These are phyloP conservation scores for Sparus aurata DNA, from an alignment of 2,797 vertebrate genomes.

Conservation along the genomic window DNA sequence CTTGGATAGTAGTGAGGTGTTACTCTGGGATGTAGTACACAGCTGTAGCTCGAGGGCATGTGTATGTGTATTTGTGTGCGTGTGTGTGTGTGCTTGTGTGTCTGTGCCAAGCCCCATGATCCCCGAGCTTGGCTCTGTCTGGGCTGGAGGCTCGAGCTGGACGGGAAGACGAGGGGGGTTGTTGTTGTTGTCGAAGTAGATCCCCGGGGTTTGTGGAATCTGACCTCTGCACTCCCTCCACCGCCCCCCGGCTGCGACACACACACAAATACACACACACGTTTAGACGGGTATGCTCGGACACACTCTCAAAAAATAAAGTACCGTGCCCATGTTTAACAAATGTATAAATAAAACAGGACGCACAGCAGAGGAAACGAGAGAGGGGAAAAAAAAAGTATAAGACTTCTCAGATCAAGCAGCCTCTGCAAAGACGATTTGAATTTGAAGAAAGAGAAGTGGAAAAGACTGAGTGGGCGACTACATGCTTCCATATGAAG, in stretches of 20 bases:
- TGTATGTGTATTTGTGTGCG: constrained; percentile 12
- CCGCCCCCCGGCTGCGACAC: constrained; percentile 38
- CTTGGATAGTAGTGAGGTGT: constrained; percentile 25
- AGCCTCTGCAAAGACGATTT: background rate
- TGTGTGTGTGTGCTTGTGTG: constrained; percentile 27
- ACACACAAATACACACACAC: constrained; percentile 9
- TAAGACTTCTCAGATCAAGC: background rate
- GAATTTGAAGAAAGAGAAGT: background rate
- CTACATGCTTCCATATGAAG: background rate
- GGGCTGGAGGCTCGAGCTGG: constrained; percentile 47
- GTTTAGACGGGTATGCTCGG: background rate
- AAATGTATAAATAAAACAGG: constrained; percentile 11
- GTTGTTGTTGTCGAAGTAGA: constrained; percentile 45
- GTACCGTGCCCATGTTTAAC: background rate
- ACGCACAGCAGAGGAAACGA: background rate
- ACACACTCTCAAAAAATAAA: background rate
- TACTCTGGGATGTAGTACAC: constrained; percentile 38
- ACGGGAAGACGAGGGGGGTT: constrained; percentile 24
- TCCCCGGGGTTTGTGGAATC: constrained; percentile 51
- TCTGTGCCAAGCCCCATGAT: constrained; percentile 46
- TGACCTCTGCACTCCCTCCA: constrained; percentile 54
- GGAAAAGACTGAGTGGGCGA: constrained; percentile 4
- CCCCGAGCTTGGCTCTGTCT: constrained; percentile 47
- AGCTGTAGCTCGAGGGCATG: constrained; percentile 48
- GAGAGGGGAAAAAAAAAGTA: background rate